Evolutionary conservation across 64 coral and sea anemone species (phyloP).

Genomic region (Platygyra sinensis): DNA sequence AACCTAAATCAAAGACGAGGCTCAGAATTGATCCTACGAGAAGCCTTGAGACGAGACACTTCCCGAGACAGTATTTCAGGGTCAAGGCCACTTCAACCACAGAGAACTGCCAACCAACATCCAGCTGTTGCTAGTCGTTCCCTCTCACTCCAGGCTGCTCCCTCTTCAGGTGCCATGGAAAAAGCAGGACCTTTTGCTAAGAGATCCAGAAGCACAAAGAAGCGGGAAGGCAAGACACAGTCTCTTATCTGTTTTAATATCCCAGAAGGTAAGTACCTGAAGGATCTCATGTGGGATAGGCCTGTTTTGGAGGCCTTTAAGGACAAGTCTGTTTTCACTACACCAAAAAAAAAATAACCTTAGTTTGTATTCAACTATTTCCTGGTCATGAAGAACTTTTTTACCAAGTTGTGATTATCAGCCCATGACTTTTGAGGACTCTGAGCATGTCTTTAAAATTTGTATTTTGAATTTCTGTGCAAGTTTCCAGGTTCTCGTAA

Average conservation of each 20-base stretch:
- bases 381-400: too few relatives aligned
- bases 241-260: slow-evolving; percentile 37
- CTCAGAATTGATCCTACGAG: slow-evolving; percentile 56
- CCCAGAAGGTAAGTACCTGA: slow-evolving; percentile 67
- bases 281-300: slow-evolving; percentile 66
- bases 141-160: slow-evolving; percentile 64
- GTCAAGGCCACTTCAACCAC: slow-evolving; percentile 62
- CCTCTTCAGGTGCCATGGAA: not conserved
- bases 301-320: slow-evolving; percentile 23
- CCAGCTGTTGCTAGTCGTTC: slow-evolving; percentile 62
- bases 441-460: too few relatives aligned
- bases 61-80: slow-evolving; percentile 73
- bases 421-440: too few relatives aligned
- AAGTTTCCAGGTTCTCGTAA: too few relatives aligned
- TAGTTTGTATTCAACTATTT: too few relatives aligned
- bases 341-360: too few relatives aligned
- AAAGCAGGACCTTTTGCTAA: slow-evolving; percentile 59
- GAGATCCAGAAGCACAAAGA: slow-evolving; percentile 93
- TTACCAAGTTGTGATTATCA: too few relatives aligned
- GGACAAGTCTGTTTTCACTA: not conserved
- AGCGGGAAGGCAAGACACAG: slow-evolving; percentile 88
- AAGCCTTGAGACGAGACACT: slow-evolving; percentile 35
- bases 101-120: slow-evolving; percentile 63
- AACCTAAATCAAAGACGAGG: slow-evolving; percentile 80
- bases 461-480: too few relatives aligned